phyloP scores from a whole-genome alignment of 2,797 vertebrate species.

The Paguma larvata region DNA sequence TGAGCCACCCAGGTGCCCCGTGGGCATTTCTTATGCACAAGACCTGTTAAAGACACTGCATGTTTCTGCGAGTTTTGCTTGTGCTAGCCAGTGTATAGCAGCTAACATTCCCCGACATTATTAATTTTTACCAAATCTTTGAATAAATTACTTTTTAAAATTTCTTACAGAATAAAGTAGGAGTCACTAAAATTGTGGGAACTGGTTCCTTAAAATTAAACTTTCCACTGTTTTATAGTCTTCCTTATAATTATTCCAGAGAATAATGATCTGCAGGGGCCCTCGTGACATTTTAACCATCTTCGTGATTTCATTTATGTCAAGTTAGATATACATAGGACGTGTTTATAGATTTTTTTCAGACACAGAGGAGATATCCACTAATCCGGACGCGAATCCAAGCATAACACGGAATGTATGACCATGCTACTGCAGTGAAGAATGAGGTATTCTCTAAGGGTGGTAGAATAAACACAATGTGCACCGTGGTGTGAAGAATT shows the following conservation, averaged over 20 bases:
- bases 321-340: background rate
- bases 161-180: background rate
- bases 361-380: slow-evolving; percentile 10
- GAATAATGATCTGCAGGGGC: background rate
- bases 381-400: background rate
- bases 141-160: slow-evolving; percentile 39
- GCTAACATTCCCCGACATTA: background rate
- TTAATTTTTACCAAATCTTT: background rate
- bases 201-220: slow-evolving; percentile 20
- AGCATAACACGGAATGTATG: background rate
- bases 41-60: background rate
- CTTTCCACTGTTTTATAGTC: background rate
- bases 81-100: background rate
- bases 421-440: background rate
- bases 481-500: background rate
- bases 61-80: slow-evolving; percentile 24
- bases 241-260: slow-evolving; percentile 28
- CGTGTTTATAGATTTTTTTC: background rate
- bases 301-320: background rate
- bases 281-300: slow-evolving; percentile 24
- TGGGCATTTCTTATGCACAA: background rate
- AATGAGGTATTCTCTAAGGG: background rate
- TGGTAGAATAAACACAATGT: background rate
- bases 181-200: slow-evolving; percentile 3
- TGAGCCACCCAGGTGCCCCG: too few species aligned